phyloP scores from a whole-genome alignment of 2,113 vertebrate genomes.

The Sylvilagus bachmani region DNA sequence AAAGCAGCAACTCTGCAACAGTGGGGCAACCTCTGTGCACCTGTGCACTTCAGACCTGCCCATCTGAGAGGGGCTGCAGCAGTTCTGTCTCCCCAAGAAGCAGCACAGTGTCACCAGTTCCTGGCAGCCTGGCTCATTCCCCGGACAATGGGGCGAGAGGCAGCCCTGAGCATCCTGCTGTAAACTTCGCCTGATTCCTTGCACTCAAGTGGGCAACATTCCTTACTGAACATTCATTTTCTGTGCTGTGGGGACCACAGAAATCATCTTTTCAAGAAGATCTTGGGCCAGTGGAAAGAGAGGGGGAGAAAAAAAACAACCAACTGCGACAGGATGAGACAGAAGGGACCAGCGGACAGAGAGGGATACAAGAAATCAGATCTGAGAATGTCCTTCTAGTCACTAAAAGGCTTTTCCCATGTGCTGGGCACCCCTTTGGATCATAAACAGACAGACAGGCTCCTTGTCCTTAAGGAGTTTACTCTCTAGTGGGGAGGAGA shows the following conservation, averaged over 20 bases:
- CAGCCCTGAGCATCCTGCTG: not conserved
- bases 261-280: not conserved
- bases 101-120: not conserved
- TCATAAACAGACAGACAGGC: not conserved
- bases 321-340: accelerated
- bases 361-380: not conserved
- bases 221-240: not conserved
- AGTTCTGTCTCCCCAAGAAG: not conserved
- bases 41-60: not conserved
- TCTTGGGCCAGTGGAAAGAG: not conserved
- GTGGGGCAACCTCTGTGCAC: not conserved
- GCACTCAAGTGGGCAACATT: not conserved
- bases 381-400: not conserved
- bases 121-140: not conserved
- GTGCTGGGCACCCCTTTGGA: not conserved
- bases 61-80: not conserved
- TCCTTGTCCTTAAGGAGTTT: not conserved
- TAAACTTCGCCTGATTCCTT: not conserved
- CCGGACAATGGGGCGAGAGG: not conserved
- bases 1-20: not conserved
- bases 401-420: not conserved
- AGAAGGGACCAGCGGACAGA: not conserved
- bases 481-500: not conserved
- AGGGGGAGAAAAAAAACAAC: too few relatives aligned
- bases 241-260: not conserved